Base-by-base conservation (phyloP, 2,797 vertebrate genomes). In the Glossophaga mutica region DNA sequence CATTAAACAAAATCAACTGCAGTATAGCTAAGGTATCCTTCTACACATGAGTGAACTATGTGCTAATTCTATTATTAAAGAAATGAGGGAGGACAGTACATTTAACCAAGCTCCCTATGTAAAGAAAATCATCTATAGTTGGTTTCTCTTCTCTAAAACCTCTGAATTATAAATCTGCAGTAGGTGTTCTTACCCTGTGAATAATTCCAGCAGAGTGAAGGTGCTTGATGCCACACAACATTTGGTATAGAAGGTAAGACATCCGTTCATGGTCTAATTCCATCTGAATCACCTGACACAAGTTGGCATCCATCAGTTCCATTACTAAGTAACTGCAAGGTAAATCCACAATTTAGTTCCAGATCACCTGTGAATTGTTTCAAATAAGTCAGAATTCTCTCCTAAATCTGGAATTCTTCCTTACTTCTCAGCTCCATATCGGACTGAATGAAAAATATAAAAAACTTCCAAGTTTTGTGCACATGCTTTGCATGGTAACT, bases 221-320 rank as follows among this genome's bases (percentile, higher is more conserved):
- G 97, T 99, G 99, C 97, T 99, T 99, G 98, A 99, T 99, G 82
- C 99, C 99, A 97, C 99, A 99, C 93, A 99, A 97, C 99, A 99
- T 99, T 99, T 99, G 99, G 98, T 99, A 99, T 68, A 99, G 99
- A 95, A 99, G 99, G 96, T 99, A 99, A 97, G 99, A 99, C 99
- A 99, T 99, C 98, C 99, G 98, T 97, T 99, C 99, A 4, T 99
- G 99, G 98, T 99, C 99, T 77, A 99, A 98, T 98, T 99, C 99
- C 99, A 99, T 99, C 98, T 99, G 99, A 98, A 99, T 99, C 98
- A 99, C 99, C 98, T 99, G 99, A 98, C 99, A 99, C 97, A 99
- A 98, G 98, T 99, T 99, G 98, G 99, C 99, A 97, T 99, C 99
- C 99, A 99, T 99, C 98, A 99, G 97, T 98, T 99, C 99, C 99